These are phyloP conservation scores for Drosophila mimica DNA, from an alignment of 2,888 invertebrate genomes.

Conservation along the genomic window DNA sequence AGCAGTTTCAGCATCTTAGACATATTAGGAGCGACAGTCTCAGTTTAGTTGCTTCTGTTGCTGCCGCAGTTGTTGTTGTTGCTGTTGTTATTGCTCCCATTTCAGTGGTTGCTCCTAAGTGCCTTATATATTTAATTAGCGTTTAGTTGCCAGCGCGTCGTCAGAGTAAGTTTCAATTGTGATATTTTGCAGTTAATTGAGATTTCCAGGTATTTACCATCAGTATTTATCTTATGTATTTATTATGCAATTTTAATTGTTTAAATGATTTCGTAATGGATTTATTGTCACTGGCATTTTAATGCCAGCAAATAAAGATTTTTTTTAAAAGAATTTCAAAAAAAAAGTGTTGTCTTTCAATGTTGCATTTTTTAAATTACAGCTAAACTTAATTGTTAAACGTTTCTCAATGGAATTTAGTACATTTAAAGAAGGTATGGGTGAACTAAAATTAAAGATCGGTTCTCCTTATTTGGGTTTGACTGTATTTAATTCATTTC, in stretches of 20 bases:
- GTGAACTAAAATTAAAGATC: not conserved
- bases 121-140: conserved; percentile 77
- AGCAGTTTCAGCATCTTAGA: conserved; percentile 83
- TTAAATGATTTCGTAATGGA: conserved; percentile 75
- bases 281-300: conserved; percentile 74
- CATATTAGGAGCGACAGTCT: conserved; percentile 77
- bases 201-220: conserved; percentile 74
- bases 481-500: conserved; percentile 8
- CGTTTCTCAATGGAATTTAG: not conserved
- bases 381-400: not conserved
- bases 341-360: conserved; percentile 1
- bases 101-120: conserved; percentile 50
- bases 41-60: conserved; percentile 41
- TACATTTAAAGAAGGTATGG: not conserved
- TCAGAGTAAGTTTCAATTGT: conserved; percentile 66
- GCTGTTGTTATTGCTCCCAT: conserved; percentile 55
- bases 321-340: conserved; percentile 32
- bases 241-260: conserved; percentile 79
- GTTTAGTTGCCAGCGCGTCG: conserved; percentile 54
- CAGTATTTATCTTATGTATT: conserved; percentile 76
- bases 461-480: not conserved
- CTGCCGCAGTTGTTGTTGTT: not conserved
- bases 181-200: conserved; percentile 79
- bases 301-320: conserved; percentile 68
- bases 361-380: not conserved